Evolutionary conservation across 2,797 vertebrate species (phyloP).

Genomic region (Mormyrus hasselquistii): DNA sequence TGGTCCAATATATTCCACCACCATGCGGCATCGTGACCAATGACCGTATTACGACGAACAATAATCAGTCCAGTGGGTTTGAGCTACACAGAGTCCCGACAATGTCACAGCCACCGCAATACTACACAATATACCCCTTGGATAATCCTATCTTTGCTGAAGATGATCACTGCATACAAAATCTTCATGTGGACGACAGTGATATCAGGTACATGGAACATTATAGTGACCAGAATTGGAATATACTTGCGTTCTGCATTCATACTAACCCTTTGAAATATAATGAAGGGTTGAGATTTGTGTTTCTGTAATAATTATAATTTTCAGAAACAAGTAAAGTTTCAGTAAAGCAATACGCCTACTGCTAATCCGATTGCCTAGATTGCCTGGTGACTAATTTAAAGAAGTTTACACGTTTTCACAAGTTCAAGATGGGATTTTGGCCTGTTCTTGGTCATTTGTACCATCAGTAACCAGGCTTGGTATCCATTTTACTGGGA

Average conservation of each 20-base stretch:
- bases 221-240: not conserved
- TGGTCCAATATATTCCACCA: constrained; percentile 66
- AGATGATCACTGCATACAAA: constrained; percentile 35
- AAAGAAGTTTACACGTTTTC: not conserved
- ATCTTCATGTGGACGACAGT: constrained; percentile 24
- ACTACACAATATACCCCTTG: constrained; percentile 48
- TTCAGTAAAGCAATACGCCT: not conserved
- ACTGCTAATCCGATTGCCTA: not conserved
- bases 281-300: not conserved
- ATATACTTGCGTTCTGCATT: not conserved
- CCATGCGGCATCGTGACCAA: constrained; percentile 43
- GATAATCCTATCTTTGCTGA: constrained; percentile 54
- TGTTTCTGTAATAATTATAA: not conserved
- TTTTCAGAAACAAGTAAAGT: not conserved
- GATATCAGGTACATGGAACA: constrained; percentile 54
- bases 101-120: constrained; percentile 48
- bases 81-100: constrained; percentile 24
- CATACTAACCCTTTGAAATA: not conserved
- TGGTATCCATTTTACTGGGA: not conserved
- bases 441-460: not conserved
- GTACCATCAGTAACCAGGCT: not conserved
- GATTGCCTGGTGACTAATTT: not conserved
- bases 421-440: not conserved
- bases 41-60: constrained; percentile 36
- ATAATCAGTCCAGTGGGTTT: constrained; percentile 33